These are phyloP conservation scores for Catostylus mosaicus DNA, from an alignment of 30 jellyfish, hydroid and myxozoan genomes.

Conservation along the genomic window DNA sequence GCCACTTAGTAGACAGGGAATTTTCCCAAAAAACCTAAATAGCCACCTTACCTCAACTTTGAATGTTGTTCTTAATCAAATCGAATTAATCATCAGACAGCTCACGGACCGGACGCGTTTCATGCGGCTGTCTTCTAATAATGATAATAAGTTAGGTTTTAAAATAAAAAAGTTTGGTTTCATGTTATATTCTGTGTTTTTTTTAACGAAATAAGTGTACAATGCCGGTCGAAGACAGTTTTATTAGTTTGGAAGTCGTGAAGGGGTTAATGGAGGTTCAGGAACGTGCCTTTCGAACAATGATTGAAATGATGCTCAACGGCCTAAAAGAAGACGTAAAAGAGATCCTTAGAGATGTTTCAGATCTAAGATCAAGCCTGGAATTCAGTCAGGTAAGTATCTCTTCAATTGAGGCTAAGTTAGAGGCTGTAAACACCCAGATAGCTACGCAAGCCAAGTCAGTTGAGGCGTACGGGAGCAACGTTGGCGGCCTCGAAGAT, in stretches of 20 bases:
- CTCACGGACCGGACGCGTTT: too few relatives aligned
- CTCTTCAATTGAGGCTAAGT: neutral
- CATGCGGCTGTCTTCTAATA: too few relatives aligned
- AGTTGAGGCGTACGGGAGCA: neutral
- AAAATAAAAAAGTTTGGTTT: too few relatives aligned
- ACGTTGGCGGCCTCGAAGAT: conserved; percentile 12
- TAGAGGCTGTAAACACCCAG: neutral
- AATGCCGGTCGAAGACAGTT: too few relatives aligned
- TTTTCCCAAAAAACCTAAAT: too few relatives aligned
- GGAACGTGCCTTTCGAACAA: conserved; percentile 12
- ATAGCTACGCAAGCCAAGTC: conserved; percentile 14
- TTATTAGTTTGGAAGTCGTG: conserved; percentile 3
- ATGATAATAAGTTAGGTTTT: too few relatives aligned
- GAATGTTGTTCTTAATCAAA: too few relatives aligned
- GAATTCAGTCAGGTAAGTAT: conserved; percentile 16
- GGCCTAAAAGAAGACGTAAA: conserved; percentile 16
- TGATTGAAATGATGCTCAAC: conserved; percentile 22
- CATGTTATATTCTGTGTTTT: too few relatives aligned
- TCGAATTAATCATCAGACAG: too few relatives aligned
- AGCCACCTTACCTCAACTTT: too few relatives aligned
- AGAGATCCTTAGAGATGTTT: conserved; percentile 18
- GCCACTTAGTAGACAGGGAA: too few relatives aligned
- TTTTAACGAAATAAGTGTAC: too few relatives aligned
- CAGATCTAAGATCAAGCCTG: conserved; percentile 7
- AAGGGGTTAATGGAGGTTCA: conserved; percentile 18